Evolutionary conservation across 2,797 vertebrate genomes (phyloP).

Genomic region (Dermochelys coriacea): DNA sequence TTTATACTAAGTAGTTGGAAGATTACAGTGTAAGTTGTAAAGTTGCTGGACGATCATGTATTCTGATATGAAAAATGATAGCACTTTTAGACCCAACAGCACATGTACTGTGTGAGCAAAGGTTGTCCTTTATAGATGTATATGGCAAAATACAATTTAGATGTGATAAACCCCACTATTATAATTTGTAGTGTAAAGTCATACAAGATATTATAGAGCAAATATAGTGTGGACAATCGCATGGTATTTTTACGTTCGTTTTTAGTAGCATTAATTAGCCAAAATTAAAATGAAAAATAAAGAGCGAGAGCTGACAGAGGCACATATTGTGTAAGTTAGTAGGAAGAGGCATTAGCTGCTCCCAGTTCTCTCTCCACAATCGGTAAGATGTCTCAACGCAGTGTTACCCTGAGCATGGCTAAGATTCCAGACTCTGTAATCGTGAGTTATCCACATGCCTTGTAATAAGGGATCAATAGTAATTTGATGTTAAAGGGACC

Average conservation of each 20-base stretch:
- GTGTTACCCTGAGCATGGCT: not conserved
- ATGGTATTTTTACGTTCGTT: not conserved
- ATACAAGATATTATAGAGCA: accelerated
- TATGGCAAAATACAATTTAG: not conserved
- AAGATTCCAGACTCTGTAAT: not conserved
- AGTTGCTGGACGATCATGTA: not conserved
- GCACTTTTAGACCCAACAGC: not conserved
- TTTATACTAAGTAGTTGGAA: not conserved
- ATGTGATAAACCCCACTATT: not conserved
- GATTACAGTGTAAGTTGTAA: not conserved
- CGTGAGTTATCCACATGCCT: not conserved
- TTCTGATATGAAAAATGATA: accelerated
- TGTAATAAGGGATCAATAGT: not conserved
- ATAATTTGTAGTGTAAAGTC: not conserved
- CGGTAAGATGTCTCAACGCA: not conserved
- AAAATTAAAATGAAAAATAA: not conserved
- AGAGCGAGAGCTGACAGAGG: not conserved
- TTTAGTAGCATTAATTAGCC: not conserved
- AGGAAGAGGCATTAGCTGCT: not conserved
- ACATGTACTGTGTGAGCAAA: not conserved
- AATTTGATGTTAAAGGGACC: not conserved
- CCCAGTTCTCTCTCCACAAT: not conserved
- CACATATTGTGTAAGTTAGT: not conserved
- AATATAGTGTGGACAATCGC: not conserved
- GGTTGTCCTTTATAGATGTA: accelerated